Percentiles rank a stretch among this genome's conserved stretches.
phyloP scores from a whole-genome alignment of 1,140 invertebrate species.

The Battus philenor region DNA sequence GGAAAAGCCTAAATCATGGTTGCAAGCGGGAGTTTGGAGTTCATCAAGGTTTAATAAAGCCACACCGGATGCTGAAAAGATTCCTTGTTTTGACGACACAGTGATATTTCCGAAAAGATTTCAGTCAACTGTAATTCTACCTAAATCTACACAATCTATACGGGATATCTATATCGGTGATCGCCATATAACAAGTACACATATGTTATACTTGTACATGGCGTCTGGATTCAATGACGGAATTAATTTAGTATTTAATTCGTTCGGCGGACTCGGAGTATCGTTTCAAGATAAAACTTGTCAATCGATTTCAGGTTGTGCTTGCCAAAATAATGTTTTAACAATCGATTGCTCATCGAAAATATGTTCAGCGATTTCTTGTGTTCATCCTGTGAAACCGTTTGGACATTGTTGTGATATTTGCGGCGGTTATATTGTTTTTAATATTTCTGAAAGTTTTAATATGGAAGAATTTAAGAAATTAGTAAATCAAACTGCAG shows the following conservation, averaged over 20 bases:
- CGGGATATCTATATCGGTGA: constrained; percentile 28
- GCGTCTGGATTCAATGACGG: constrained; percentile 8
- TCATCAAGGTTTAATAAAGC: constrained; percentile 56
- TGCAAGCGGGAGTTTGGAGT: constrained; percentile 51
- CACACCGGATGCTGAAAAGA: constrained; percentile 55
- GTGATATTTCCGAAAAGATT: constrained; percentile 40
- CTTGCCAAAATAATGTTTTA: constrained; percentile 40
- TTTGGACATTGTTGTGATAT: constrained; percentile 59
- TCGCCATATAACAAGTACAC: constrained; percentile 18
- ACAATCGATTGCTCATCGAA: constrained; percentile 46
- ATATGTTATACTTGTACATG: constrained; percentile 17
- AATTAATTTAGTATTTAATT: constrained; percentile 40
- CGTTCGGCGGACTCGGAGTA: constrained; percentile 22
- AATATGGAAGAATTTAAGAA: constrained; percentile 41
- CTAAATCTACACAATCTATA: constrained; percentile 32
- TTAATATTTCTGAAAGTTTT: constrained; percentile 45
- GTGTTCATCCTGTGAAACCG: constrained; percentile 50
- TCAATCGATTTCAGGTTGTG: constrained; percentile 40
- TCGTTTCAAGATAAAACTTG: constrained; percentile 25
- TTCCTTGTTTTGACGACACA: constrained; percentile 54
- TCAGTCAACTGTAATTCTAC: constrained; percentile 35
- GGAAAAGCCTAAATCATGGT: constrained; percentile 40
- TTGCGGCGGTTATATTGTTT: constrained; percentile 48
- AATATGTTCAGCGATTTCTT: constrained; percentile 43
- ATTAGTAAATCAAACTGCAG: constrained; percentile 30